Conservation (phyloP, 2,888 invertebrate genomes). For the Autographa gamma region DNA sequence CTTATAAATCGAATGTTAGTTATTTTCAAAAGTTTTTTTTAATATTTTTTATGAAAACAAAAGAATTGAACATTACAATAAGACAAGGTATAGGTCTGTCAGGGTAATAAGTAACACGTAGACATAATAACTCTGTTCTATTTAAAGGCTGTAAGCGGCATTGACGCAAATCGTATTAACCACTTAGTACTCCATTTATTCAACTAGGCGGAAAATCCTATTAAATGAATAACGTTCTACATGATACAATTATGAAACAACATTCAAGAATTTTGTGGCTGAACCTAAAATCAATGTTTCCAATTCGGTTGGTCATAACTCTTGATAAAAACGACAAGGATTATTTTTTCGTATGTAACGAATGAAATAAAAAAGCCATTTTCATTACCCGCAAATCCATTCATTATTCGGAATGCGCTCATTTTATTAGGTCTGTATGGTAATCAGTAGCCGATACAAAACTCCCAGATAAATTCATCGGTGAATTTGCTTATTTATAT, state of each 20-base stretch:
- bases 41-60: too few relatives aligned
- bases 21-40: too few relatives aligned
- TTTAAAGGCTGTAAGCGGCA: constrained; percentile 37
- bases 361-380: constrained; percentile 70
- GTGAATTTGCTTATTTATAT: constrained; percentile 72
- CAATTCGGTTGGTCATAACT: constrained; percentile 60
- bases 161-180: constrained; percentile 49
- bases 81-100: too few relatives aligned
- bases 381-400: constrained; percentile 71
- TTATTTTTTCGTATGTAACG: constrained; percentile 66
- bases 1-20: too few relatives aligned
- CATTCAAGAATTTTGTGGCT: constrained; percentile 5
- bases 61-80: constrained; percentile 8
- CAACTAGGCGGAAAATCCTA: constrained; percentile 18
- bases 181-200: constrained; percentile 28
- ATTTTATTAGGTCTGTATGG: constrained; percentile 82
- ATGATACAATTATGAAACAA: not conserved
- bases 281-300: constrained; percentile 55
- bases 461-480: constrained; percentile 72
- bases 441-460: constrained; percentile 72
- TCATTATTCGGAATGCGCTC: constrained; percentile 72
- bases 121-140: constrained; percentile 24
- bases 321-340: constrained; percentile 39
- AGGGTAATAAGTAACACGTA: constrained; percentile 19
- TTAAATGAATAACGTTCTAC: not conserved